Evolutionary conservation across 2,888 invertebrate genomes (phyloP).

Genomic region (Cerceris ruficornis): DNA sequence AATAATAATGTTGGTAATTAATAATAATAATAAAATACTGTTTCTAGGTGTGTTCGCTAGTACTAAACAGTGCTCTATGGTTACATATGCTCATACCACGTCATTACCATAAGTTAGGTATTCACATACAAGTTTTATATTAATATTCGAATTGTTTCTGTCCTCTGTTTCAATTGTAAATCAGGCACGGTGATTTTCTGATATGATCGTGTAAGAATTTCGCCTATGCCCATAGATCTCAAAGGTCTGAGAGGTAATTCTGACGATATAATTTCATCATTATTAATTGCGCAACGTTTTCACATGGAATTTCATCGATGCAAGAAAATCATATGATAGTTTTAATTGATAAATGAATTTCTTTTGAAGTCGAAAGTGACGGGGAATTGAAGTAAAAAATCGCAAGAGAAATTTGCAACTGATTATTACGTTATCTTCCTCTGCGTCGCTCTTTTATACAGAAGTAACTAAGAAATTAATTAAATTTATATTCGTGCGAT

Average conservation of each 20-base stretch:
- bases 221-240: neutral
- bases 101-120: conserved; percentile 46
- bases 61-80: conserved; percentile 50
- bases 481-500: no score
- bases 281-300: no score
- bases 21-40: conserved; percentile 13
- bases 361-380: neutral
- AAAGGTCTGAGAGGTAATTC: neutral
- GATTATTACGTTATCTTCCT: no score
- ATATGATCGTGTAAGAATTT: conserved; percentile 13
- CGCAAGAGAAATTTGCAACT: no score
- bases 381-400: no score
- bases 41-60: conserved; percentile 32
- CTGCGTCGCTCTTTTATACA: no score
- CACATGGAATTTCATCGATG: neutral
- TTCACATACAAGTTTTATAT: conserved; percentile 36
- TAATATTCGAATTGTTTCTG: conserved; percentile 24
- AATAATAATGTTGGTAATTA: conserved; percentile 1
- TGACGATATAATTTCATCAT: neutral
- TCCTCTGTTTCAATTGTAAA: conserved; percentile 14
- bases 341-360: neutral
- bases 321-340: neutral
- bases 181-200: conserved; percentile 16
- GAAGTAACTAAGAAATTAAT: no score
- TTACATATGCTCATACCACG: conserved; percentile 36